Conservation (phyloP, 2,888 invertebrate genomes). For the Monoplex corrugatus region DNA sequence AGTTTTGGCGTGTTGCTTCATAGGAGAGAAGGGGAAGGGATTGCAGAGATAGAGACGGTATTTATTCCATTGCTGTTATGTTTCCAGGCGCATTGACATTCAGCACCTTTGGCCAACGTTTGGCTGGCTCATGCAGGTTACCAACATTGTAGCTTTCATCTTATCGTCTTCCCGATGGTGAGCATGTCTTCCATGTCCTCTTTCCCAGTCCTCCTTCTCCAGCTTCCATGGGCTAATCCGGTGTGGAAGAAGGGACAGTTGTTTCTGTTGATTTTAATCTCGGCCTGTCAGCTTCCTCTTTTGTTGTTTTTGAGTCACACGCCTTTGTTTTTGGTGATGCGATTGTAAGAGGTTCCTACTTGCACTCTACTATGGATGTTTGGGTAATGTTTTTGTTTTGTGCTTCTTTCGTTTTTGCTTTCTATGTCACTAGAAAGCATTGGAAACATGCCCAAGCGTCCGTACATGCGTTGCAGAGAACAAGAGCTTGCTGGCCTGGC, state of each 20-base stretch:
- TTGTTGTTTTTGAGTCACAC: not conserved
- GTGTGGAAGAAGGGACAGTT: not conserved
- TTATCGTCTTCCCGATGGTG: not conserved
- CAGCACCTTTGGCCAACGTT: not conserved
- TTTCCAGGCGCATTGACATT: conserved; percentile 36
- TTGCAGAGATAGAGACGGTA: not conserved
- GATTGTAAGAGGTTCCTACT: not conserved
- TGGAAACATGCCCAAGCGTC: not conserved
- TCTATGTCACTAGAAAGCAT: not conserved
- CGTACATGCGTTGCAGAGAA: not conserved
- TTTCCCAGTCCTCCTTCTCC: not conserved
- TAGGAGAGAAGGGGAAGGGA: not conserved
- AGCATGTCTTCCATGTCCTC: not conserved
- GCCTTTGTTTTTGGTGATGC: not conserved
- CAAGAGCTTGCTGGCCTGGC: not conserved
- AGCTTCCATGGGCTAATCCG: not conserved
- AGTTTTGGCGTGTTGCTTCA: not conserved
- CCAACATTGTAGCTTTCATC: not conserved
- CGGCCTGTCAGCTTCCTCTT: not conserved
- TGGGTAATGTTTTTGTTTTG: not conserved
- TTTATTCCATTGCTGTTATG: conserved; percentile 10
- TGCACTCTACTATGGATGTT: not conserved
- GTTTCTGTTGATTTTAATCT: not conserved
- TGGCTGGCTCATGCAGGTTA: conserved; percentile 6
- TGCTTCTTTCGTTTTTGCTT: not conserved